Base-by-base conservation (phyloP, 1,140 invertebrate species). In the Drosophila bifasciata region DNA sequence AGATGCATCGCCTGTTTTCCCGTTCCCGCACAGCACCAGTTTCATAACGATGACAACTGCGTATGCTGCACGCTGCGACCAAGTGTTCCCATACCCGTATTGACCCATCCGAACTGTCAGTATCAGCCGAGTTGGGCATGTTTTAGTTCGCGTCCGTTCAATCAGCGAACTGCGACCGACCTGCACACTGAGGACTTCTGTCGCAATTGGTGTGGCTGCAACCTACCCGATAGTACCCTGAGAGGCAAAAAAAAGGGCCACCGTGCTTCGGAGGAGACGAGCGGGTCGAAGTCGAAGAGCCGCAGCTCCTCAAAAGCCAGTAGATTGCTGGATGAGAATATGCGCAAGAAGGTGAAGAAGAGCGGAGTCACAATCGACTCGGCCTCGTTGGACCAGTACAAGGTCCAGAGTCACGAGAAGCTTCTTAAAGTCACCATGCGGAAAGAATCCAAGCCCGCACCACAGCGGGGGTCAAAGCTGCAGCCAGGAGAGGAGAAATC, bases 111-210 rank as follows among this genome's bases (percentile, higher is more conserved):
- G 32, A 5, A 4, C 32, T 13, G 11, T 13, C 11, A 1, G 32
- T 36, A 36, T 36, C 32, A 36, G 11, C 32, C 32, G 3, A 36
- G 32, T 11, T 36, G 32, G 32, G 32, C 11, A 4, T 36, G 32
- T 36, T 0, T 36, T 11, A 5, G 0, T 13, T 0, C 32, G 5
- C 4, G 1, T 36, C 32, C 32, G 32, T 36, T 3, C 9, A 13
- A 4, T 36, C 32, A 11, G 11, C 43, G 67, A 21, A 43, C 36
- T 9, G 40, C n/a, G 1, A 68, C 78, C 4, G 78, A 80, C 25
- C 43, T 81, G 0, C 59, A 81, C 15, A 81, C 67, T 0, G 8
- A 76, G 2, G 36, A 32, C 0, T 59, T 41, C 5, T 72, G 53
- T n/a, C 39, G 57, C 1, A 32, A 40, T 23, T 51, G 57, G 16